Conservation (phyloP, 2,797 vertebrate genomes). For the Morelia viridis region DNA sequence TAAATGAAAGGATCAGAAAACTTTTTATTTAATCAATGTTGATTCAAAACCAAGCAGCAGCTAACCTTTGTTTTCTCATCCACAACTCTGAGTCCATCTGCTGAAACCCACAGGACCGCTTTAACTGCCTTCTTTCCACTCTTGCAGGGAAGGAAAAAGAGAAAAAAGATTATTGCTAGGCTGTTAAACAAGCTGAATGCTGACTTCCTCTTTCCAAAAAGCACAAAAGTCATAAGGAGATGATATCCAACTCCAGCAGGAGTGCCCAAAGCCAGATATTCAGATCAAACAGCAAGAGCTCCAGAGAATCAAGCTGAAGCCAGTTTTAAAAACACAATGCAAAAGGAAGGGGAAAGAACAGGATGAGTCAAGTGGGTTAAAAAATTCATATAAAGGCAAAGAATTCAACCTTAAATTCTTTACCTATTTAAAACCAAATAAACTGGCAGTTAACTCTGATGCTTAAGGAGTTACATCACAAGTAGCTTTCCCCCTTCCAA, state of each 20-base stretch:
- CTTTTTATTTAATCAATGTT: background rate
- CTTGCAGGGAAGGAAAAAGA: slow-evolving; percentile 70
- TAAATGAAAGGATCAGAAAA: background rate
- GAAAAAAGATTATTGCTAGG: slow-evolving; percentile 50
- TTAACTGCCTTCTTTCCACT: slow-evolving; percentile 95
- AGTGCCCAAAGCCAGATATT: slow-evolving; percentile 73
- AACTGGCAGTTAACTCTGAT: slow-evolving; percentile 68
- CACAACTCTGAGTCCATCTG: slow-evolving; percentile 95
- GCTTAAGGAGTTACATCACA: slow-evolving; percentile 84
- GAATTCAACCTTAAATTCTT: slow-evolving; percentile 72
- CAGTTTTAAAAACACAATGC: slow-evolving; percentile 69
- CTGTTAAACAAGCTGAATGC: slow-evolving; percentile 29
- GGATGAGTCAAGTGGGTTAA: slow-evolving; percentile 64
- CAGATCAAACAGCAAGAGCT: slow-evolving; percentile 74
- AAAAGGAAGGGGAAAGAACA: slow-evolving; percentile 56
- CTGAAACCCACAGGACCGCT: slow-evolving; percentile 96
- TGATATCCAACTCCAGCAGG: slow-evolving; percentile 70
- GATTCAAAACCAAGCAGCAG: slow-evolving; percentile 36
- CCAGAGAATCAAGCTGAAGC: slow-evolving; percentile 74
- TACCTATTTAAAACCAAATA: slow-evolving; percentile 61
- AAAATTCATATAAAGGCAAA: slow-evolving; percentile 69
- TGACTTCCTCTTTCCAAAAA: slow-evolving; percentile 66
- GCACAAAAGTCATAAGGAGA: slow-evolving; percentile 65
- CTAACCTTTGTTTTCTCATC: slow-evolving; percentile 99
- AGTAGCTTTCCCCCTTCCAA: slow-evolving; percentile 66